Evolutionary conservation across 2,888 invertebrate genomes (phyloP), one percentile per base, ranked within the genome.

Genomic region (Sabatieria punctata): DNA sequence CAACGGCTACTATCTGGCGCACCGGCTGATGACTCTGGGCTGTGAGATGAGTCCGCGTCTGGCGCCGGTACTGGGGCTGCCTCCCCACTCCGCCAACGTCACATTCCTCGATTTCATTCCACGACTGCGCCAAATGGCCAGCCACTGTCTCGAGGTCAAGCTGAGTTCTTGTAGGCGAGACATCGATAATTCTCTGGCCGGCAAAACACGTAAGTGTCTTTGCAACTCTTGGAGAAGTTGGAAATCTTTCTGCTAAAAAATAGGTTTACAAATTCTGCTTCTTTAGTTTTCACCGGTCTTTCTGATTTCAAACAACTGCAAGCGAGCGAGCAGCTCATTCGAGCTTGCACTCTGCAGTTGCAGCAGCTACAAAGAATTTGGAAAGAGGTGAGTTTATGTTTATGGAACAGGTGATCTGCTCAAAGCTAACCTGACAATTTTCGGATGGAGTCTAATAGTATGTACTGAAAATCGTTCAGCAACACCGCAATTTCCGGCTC

Each of bases 1-100:
- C 71, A 89, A 91, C 68, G 86, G 86, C 65, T 78, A 82, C 77
- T 89, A 78, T 62, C 71, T 91, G 13, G 77, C 82, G 0, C 80
- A 85, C 68, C 75, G 78, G 57, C 68, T 82, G 47, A 72, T 75
- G 46, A 75, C 75, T 1, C 70, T 82, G 58, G 78, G 77, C 0
- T 30, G 30, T 8, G 30, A 30, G 30, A 11, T 30, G 30, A 30
- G 74, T 75, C 57, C 75, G 76, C 60, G 82, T 81, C 74, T 70
- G 75, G 37, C 69, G 71, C 2, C 74, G 75, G 45, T 11, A 15
- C 71, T 81, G 60, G 75, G 77, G 2, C 67, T 69, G 1, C 66
- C 72, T 0, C 64, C 75, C 36, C 65, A 72, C 48, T 68, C 73
- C 45, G 74, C 75, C 48, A 49, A 75, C 2, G 71, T 78, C 42